Percentiles rank a stretch among this genome's conserved stretches.
Conservation (phyloP, 2,888 invertebrate species). For the Thera britannica region DNA sequence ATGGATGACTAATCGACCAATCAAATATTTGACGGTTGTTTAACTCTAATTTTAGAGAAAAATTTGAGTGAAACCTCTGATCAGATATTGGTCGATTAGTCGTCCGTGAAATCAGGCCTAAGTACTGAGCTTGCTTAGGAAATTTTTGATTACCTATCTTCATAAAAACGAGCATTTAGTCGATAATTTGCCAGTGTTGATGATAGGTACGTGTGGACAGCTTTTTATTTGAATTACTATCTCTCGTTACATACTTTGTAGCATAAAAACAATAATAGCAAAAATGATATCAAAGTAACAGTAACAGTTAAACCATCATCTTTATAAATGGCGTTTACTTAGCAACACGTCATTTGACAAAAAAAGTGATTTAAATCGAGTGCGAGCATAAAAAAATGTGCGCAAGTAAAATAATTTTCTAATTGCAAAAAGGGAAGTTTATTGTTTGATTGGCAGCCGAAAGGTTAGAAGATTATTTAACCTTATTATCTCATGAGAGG, state of each 20-base stretch:
- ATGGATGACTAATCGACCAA: no score
- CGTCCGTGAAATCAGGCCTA: neutral
- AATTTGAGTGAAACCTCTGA: no score
- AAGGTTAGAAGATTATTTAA: constrained; percentile 49
- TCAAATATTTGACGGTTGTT: no score
- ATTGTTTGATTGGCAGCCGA: constrained; percentile 42
- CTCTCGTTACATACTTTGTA: constrained; percentile 17
- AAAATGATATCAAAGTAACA: constrained; percentile 2
- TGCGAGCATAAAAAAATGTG: neutral
- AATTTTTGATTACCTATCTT: neutral
- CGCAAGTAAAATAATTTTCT: constrained; percentile 3
- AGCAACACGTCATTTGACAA: neutral
- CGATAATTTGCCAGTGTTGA: constrained; percentile 13
- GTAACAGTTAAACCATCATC: neutral
- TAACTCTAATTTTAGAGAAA: no score
- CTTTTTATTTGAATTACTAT: neutral
- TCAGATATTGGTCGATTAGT: no score
- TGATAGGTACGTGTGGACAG: constrained; percentile 2
- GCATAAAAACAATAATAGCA: constrained; percentile 2
- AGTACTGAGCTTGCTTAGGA: neutral
- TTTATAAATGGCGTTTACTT: neutral
- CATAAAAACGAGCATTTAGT: constrained; percentile 11
- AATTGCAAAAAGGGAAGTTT: constrained; percentile 17
- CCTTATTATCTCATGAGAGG: constrained; percentile 27
- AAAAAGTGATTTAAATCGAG: neutral